Evolutionary conservation across 2,888 invertebrate genomes (phyloP).

Genomic region (Oxycera nigricornis): DNA sequence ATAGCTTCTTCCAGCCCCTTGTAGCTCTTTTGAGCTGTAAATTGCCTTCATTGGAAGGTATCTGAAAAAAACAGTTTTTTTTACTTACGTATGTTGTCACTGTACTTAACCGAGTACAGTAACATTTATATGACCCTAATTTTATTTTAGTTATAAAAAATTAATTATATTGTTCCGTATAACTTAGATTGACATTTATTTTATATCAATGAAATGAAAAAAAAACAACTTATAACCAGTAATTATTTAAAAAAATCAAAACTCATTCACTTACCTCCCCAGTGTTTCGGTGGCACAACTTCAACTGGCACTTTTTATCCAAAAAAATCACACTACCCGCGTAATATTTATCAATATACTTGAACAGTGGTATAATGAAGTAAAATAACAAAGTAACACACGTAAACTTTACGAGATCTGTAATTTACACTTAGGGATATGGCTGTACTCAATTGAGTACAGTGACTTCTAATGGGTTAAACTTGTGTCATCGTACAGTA

Average conservation of each 20-base stretch:
- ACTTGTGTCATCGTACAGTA: too few species aligned
- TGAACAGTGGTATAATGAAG: background rate
- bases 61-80: background rate
- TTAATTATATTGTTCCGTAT: background rate
- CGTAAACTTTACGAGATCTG: background rate
- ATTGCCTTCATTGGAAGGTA: background rate
- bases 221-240: background rate
- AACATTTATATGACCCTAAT: background rate
- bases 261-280: background rate
- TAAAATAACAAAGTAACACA: background rate
- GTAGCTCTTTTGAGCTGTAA: background rate
- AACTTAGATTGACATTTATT: background rate
- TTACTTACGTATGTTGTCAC: background rate
- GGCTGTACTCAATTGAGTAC: conserved; percentile 2
- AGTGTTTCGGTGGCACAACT: background rate
- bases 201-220: background rate
- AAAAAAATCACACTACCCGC: background rate
- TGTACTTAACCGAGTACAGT: background rate
- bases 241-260: background rate
- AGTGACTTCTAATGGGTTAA: background rate
- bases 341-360: background rate
- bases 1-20: background rate
- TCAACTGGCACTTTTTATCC: background rate
- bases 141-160: background rate
- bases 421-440: background rate